Conservation (phyloP, 2,888 invertebrate species). For the Rotaria socialis region DNA sequence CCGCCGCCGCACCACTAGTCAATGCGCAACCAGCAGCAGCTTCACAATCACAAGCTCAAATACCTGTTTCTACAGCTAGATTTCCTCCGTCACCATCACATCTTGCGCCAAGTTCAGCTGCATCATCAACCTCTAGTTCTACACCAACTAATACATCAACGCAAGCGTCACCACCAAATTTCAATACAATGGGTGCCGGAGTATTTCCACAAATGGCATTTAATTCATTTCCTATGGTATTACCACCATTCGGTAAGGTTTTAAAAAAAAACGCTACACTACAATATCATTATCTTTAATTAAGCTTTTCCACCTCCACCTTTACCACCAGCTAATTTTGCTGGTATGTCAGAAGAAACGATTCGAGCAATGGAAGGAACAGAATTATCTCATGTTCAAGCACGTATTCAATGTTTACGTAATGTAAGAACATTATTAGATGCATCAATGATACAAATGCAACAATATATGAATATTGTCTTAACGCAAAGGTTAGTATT, state of each 20-base stretch:
- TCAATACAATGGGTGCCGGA: neutral
- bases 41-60: neutral
- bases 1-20: neutral
- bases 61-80: neutral
- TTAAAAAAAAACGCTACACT: neutral
- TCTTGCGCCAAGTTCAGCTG: neutral
- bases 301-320: slow-evolving; percentile 52
- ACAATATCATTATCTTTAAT: neutral
- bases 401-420: slow-evolving; percentile 76
- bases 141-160: neutral
- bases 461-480: slow-evolving; percentile 68
- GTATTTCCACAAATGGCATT: slow-evolving; percentile 10
- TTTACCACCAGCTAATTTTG: slow-evolving; percentile 62
- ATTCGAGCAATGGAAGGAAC: slow-evolving; percentile 80
- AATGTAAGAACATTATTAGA: slow-evolving; percentile 85
- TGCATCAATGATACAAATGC: slow-evolving; percentile 86
- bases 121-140: neutral
- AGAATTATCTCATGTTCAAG: slow-evolving; percentile 79
- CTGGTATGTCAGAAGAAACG: slow-evolving; percentile 75
- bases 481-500: neutral
- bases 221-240: slow-evolving; percentile 62
- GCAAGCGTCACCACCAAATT: neutral
- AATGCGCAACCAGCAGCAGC: neutral
- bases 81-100: neutral
- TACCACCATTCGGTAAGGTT: slow-evolving; percentile 61